Evolutionary conservation across 2,888 invertebrate genomes (phyloP), one percentile per base, ranked within the genome.

Genomic region (Synanthedon andrenaeformis): DNA sequence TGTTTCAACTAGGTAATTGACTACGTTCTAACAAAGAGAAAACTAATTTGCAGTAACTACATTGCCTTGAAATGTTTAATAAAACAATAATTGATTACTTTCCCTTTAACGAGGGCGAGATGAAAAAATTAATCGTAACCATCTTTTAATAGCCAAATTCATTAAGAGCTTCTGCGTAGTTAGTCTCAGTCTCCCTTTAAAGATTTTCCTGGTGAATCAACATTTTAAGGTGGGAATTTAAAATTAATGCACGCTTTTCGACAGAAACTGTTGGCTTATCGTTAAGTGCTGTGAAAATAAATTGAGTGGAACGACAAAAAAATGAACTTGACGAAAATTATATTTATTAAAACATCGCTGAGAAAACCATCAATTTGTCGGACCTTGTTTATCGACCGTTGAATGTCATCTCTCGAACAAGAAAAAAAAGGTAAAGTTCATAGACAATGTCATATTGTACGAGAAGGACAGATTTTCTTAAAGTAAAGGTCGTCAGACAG

Each of bases 1-100:
- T 73, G 72, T 71, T 72, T 66, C 61, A 64, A 68, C 66, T 63
- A 23, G 23, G 23, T 23, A 62, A 69, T 55, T 55, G 52, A 60
- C 57, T 51, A 57, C 35, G 48, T 42, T 41, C 14, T 53, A 51
- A n/a, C 12, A 13, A 23, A 52, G 14, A 51, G 23, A 41, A 51
- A 54, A 51, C n/a, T 28, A 51, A 51, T 51, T 23, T 19, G 49
- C 23, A 14, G 49, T 17, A 10, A 8, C 4, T 49, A 49, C 49
- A 49, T 11, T 45, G 13, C 45, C 14, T 45, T n/a, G 45, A 45
- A 45, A 45, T 49, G 12, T 19, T 19, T 49, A 23, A 23, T 17
- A 17, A 49, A 49, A 14, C 17, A 49, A 12, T 49, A 19, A 19
- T 49, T 14, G 49, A 49, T 49, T 19, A 49, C 17, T 6, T 23